phyloP scores from a whole-genome alignment of 2,113 vertebrate genomes.

The Alces alces region DNA sequence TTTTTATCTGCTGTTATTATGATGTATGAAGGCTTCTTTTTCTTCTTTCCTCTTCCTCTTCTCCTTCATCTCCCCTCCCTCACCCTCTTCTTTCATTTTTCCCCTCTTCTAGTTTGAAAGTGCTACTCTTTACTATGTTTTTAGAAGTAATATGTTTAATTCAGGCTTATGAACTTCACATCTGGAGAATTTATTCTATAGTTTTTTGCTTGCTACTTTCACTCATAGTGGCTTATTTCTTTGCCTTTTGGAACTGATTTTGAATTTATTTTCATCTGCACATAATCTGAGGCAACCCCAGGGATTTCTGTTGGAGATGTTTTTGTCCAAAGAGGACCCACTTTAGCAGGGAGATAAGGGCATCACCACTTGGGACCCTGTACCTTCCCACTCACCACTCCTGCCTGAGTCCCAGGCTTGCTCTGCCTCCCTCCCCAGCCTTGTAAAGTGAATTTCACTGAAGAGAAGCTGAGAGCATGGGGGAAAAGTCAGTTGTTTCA shows the following conservation, averaged over 20 bases:
- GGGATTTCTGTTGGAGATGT: fast-evolving
- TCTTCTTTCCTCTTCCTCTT: neutral
- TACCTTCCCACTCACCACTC: fast-evolving
- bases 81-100: neutral
- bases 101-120: neutral
- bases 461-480: neutral
- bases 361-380: fast-evolving
- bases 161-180: neutral
- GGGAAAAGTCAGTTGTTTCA: neutral
- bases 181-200: neutral
- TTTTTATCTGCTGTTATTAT: neutral
- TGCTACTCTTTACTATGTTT: neutral
- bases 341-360: neutral
- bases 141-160: neutral
- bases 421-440: neutral
- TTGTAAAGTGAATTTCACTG: neutral
- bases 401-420: fast-evolving
- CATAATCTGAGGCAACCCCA: neutral
- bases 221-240: neutral
- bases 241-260: neutral
- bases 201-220: neutral
- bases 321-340: no score
- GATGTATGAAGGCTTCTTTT: neutral
- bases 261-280: neutral
- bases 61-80: neutral